These are phyloP conservation scores for Ditula angustiorana DNA, from an alignment of 2,888 invertebrate genomes.

Conservation along the genomic window DNA sequence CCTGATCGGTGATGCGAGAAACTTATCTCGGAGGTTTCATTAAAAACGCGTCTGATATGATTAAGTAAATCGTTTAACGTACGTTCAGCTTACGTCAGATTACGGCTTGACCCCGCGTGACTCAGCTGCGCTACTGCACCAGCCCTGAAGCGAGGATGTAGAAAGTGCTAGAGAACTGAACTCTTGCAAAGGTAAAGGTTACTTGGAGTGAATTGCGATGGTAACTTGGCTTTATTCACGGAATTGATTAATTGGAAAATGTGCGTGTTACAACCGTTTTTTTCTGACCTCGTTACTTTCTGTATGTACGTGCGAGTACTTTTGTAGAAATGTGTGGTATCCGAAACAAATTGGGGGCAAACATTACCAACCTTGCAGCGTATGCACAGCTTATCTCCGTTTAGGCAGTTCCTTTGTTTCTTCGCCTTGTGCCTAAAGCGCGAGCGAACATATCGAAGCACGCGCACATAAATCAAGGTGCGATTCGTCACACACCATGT, in stretches of 20 bases:
- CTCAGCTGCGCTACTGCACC: conserved; percentile 25
- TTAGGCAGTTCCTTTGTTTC: conserved; percentile 31
- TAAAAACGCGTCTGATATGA: conserved; percentile 37
- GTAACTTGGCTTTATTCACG: not conserved
- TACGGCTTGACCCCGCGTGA: conserved; percentile 51
- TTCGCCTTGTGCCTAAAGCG: conserved; percentile 28
- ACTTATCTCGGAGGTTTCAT: conserved; percentile 36
- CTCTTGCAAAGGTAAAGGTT: conserved; percentile 57
- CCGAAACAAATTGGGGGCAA: conserved; percentile 17
- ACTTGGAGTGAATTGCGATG: conserved; percentile 25
- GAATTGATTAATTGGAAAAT: conserved; percentile 1
- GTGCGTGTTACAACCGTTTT: not conserved
- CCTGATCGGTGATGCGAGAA: conserved; percentile 32
- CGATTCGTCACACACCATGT: conserved; percentile 63
- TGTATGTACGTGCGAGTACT: not conserved
- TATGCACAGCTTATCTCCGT: conserved; percentile 33
- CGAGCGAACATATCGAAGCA: conserved; percentile 34
- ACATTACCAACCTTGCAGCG: conserved; percentile 25
- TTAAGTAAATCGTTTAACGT: conserved; percentile 41
- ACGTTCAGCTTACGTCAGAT: conserved; percentile 56
- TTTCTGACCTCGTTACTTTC: not conserved
- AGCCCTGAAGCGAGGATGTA: conserved; percentile 52
- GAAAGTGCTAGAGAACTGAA: conserved; percentile 55
- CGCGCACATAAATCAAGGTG: conserved; percentile 55
- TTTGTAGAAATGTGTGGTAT: not conserved